Base-by-base conservation (phyloP, 2,797 vertebrate species). In the Lagothrix lagotricha region DNA sequence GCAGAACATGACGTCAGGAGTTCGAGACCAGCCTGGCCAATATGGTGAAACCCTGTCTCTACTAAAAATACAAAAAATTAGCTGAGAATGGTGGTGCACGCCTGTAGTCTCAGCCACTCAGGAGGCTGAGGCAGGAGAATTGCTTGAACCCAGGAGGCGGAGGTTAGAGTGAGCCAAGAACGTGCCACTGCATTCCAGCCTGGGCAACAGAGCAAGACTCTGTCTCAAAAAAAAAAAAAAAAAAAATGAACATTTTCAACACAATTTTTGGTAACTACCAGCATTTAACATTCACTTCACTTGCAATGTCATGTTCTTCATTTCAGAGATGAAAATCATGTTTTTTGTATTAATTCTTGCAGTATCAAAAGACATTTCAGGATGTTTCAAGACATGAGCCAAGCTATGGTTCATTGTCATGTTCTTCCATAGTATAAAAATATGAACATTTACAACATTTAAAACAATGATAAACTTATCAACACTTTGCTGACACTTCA, bases 251-350 rank as follows among this genome's bases (percentile, higher is more conserved):
- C 33, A 94, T 14, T 82, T 92, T 14, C 52, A 83, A 57, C 15
- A 80, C 17, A 57, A 24, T 80, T 72, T 30, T 54, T 64, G n/a
- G 44, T 64, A 12, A 76, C 22, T 94, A 54, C 41, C 54, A 82
- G 77, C 54, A 89, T n/a, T 89, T 54, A 52, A 82, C 26, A 76
- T 57, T 94, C 36, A 94, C 8, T 67, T 76, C 39, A 83, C 30
- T 41, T 14, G 13, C 30, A 33, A 33, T 64, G 30, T 64, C 61
- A 64, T 64, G 33, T 39, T 92, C 57, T 67, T 54, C 54, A 88
- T 75, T 81, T 81, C 75, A 81, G 76, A 92, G 79, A 91, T 72
- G 41, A 95, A 92, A 92, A 76, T 52, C 58, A 58, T 81, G 50
- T 81, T 87, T 91, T 73, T 64, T 64, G 61, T 64, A 76, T 64